These are phyloP conservation scores for Epinotia brunnichana DNA, from an alignment of 2,888 invertebrate genomes.

Conservation along the genomic window DNA sequence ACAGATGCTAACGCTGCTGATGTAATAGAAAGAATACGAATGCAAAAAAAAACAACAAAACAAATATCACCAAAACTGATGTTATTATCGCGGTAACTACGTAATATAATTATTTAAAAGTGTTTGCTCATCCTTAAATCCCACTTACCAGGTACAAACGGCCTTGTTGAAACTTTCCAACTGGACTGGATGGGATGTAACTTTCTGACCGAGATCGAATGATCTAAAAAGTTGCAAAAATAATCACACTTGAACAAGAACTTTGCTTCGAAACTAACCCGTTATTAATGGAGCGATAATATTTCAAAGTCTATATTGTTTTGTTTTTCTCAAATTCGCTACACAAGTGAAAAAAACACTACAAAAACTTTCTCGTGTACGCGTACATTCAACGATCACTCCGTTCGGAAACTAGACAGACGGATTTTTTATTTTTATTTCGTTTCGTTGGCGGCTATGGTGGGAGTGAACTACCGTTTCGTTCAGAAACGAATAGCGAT, in stretches of 20 bases:
- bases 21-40: constrained; percentile 2
- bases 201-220: constrained; percentile 42
- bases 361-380: constrained; percentile 25
- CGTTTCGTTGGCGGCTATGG: background rate
- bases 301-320: background rate
- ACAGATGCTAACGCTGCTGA: background rate
- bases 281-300: background rate
- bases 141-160: constrained; percentile 61
- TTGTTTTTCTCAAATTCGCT: constrained; percentile 56
- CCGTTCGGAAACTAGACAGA: constrained; percentile 52
- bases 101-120: constrained; percentile 16
- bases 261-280: background rate
- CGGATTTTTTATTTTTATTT: constrained; percentile 14
- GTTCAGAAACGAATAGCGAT: constrained; percentile 23
- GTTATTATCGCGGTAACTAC: background rate
- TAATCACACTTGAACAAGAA: constrained; percentile 15
- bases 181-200: constrained; percentile 51
- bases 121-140: constrained; percentile 47
- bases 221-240: constrained; percentile 3
- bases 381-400: constrained; percentile 50
- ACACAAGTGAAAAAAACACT: constrained; percentile 27
- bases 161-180: constrained; percentile 68
- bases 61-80: background rate
- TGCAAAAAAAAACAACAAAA: constrained; percentile 4
- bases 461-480: constrained; percentile 25